Conservation (phyloP, 92 coral and sea anemone genomes). For the Isaurus tuberculatus region DNA sequence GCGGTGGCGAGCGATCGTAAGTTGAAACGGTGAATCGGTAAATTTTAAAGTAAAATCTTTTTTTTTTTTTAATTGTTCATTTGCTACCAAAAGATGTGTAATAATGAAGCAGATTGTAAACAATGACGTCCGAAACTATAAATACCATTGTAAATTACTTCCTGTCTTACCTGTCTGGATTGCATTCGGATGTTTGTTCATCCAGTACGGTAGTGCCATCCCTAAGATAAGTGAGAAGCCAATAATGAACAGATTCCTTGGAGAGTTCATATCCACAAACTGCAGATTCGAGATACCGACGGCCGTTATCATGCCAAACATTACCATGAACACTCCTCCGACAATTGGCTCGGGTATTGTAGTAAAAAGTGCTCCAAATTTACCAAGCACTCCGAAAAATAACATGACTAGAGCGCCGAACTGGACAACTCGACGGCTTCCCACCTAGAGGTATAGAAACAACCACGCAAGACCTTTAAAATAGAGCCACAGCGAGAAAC, state of each 20-base stretch:
- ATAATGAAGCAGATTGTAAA: too few species aligned
- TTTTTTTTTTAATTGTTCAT: too few species aligned
- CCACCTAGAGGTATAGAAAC: constrained; percentile 57
- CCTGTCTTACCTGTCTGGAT: constrained; percentile 53
- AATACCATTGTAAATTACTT: too few species aligned
- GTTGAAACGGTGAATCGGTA: too few species aligned
- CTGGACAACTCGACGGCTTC: constrained; percentile 86
- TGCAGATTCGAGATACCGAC: constrained; percentile 94
- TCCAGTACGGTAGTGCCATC: constrained; percentile 70
- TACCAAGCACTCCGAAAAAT: constrained; percentile 76
- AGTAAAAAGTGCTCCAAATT: constrained; percentile 92
- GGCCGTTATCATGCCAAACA: constrained; percentile 93
- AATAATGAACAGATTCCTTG: constrained; percentile 83
- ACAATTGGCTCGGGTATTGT: constrained; percentile 96
- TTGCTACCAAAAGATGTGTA: too few species aligned
- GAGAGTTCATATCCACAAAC: constrained; percentile 90
- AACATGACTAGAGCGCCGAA: constrained; percentile 77
- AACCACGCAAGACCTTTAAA: neutral
- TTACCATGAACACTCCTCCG: constrained; percentile 90
- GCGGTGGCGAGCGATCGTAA: too few species aligned
- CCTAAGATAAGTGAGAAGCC: constrained; percentile 88
- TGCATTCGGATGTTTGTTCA: constrained; percentile 20
- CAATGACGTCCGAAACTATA: too few species aligned
- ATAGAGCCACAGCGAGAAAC: constrained; percentile 73
- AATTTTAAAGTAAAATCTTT: too few species aligned